These are phyloP conservation scores for Meriones psammophilus DNA, from an alignment of 2,797 vertebrate genomes.

Conservation along the genomic window DNA sequence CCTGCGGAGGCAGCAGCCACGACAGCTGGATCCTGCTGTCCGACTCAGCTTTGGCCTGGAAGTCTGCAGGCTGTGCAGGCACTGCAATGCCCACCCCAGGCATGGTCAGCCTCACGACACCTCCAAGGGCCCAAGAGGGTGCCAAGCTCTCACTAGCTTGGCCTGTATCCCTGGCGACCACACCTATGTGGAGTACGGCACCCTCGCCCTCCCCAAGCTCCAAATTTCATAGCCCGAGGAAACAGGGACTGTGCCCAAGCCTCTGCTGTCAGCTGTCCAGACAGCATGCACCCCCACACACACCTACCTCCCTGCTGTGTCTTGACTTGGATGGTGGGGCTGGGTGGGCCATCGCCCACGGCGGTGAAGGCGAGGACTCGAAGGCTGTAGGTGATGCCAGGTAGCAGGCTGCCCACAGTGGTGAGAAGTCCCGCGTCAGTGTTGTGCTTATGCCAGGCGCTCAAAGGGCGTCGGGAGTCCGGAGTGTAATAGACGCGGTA, in stretches of 20 bases:
- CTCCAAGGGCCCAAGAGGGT: not conserved
- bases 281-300: too few species aligned
- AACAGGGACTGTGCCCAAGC: not conserved
- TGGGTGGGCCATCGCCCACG: conserved; percentile 95
- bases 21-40: conserved; percentile 96
- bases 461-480: conserved; percentile 90
- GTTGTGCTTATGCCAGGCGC: conserved; percentile 96
- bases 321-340: conserved; percentile 96
- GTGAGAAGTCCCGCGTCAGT: conserved; percentile 94
- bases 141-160: not conserved
- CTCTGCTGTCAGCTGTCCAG: fast-evolving
- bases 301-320: conserved; percentile 96
- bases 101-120: not conserved
- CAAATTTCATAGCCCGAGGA: fast-evolving
- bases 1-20: conserved; percentile 95
- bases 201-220: not conserved
- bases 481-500: conserved; percentile 96
- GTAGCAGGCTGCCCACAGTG: conserved; percentile 94
- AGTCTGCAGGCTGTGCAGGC: conserved; percentile 94
- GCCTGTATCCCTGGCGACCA: not conserved
- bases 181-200: fast-evolving
- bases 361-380: conserved; percentile 96
- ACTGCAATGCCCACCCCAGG: conserved; percentile 88
- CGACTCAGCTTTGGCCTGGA: conserved; percentile 96
- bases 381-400: conserved; percentile 95